Evolutionary conservation across 2,113 vertebrate species (phyloP).

Genomic region (Oreochromis spilurus): DNA sequence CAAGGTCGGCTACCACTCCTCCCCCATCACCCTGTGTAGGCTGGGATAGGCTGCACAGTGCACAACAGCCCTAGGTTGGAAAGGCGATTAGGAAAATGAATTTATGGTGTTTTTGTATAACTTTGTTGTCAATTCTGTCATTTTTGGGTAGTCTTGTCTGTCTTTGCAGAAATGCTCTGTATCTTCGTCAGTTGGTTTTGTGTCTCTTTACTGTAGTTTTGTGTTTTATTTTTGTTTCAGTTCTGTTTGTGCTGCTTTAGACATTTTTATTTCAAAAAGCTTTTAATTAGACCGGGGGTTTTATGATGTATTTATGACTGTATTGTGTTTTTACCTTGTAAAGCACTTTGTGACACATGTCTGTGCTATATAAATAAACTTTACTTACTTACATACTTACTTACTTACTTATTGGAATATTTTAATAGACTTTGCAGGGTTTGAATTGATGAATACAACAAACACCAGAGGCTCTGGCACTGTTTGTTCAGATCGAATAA

Average conservation of each 20-base stretch:
- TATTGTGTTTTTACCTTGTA: too few species aligned
- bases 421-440: neutral
- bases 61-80: neutral
- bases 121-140: neutral
- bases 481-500: neutral
- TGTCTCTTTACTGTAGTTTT: neutral
- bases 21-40: neutral
- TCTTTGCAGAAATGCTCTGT: neutral
- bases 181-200: neutral
- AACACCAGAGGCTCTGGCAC: neutral
- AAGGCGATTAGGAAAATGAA: neutral
- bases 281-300: too few species aligned
- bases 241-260: neutral
- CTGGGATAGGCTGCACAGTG: neutral
- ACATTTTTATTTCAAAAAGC: too few species aligned
- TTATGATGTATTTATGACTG: too few species aligned
- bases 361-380: too few species aligned
- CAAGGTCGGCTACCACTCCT: neutral
- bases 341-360: too few species aligned
- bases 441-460: neutral
- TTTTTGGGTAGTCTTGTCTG: neutral
- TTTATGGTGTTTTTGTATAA: neutral
- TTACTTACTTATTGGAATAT: neutral
- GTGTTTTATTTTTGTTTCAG: neutral
- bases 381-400: too few species aligned